Base-by-base conservation (phyloP, 1,140 invertebrate genomes). In the Sinonovacula constricta region DNA sequence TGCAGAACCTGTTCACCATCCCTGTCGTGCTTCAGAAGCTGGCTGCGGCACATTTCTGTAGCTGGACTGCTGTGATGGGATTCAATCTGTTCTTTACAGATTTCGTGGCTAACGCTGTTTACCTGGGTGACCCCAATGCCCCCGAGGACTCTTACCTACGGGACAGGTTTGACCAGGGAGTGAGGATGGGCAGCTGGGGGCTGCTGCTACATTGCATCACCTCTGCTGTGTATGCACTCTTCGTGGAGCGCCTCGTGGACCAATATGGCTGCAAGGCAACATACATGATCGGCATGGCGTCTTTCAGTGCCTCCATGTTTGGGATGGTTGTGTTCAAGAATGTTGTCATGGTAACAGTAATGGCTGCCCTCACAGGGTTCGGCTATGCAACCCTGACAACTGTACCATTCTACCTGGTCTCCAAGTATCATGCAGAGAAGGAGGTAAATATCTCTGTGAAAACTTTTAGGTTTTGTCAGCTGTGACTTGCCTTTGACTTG, bases 21-120 rank as follows among this genome's bases (percentile, higher is more conserved):
- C 92, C 92, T 0, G 51, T 79, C 28, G 90, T 91, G 0, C 83
- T 93, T 3, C 82, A 87, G 59, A 80, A 87, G 18, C 80, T 93
- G 36, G 85, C 84, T 2, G 33, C 88, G 3, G 89, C 89, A 24
- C 87, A 91, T 62, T 90, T 90, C 82, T 91, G 83, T 69, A 86
- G 86, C 71, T 91, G 90, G 90, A 91, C 92, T 54, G 91, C 90
- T 14, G 83, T 92, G 24, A 91, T 92, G 90, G 88, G 91, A 68
- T 92, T 92, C 83, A 91, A 90, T 65, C 88, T 92, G 67, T 93
- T 92, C 81, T 93, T 91, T 82, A 92, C 92, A n/a, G 92, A 93
- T 84, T 93, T 89, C 88, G 91, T 92, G 12, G 92, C 91, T 1
- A 90, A 92, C 84, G 89, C 89, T 26, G 90, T 93, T 22, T 93